A percentile compares a stretch with the other conserved stretches of the same genome.
Conservation (phyloP, 1,140 invertebrate genomes). For the Arctopsyche grandis region DNA sequence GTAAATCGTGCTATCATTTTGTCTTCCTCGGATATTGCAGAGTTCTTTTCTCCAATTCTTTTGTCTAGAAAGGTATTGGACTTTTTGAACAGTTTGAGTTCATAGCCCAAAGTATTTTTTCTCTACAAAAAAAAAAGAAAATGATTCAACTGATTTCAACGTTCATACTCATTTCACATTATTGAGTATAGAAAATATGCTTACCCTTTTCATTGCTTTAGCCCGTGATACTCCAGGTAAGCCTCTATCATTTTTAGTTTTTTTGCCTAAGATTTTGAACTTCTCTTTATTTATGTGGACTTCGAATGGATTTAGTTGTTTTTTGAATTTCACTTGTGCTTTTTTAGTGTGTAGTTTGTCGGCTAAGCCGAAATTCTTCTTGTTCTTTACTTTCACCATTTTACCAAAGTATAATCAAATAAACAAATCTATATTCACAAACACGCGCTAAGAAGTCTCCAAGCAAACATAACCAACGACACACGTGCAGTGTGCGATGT, state of each 20-base stretch:
- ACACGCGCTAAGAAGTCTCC: neutral
- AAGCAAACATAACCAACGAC: neutral
- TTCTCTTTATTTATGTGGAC: slow-evolving; percentile 90
- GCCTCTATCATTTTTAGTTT: slow-evolving; percentile 85
- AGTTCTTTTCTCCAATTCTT: no score
- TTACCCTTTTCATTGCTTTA: slow-evolving; percentile 84
- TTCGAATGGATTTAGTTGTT: slow-evolving; percentile 85
- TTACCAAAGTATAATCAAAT: no score
- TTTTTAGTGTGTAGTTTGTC: slow-evolving; percentile 66
- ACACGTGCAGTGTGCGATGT: neutral
- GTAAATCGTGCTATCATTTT: slow-evolving; percentile 85
- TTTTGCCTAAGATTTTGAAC: slow-evolving; percentile 83
- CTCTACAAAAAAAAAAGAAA: no score
- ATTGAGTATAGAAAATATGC: no score
- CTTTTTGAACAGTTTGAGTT: slow-evolving; percentile 85
- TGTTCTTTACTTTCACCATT: slow-evolving; percentile 68
- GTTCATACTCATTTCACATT: no score
- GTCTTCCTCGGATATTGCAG: slow-evolving; percentile 79
- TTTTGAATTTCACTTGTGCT: slow-evolving; percentile 60
- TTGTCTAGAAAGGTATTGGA: slow-evolving; percentile 86
- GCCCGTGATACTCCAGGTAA: slow-evolving; percentile 85
- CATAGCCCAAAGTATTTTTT: slow-evolving; percentile 85
- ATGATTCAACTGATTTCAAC: no score
- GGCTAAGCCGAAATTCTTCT: slow-evolving; percentile 61
- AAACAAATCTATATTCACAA: neutral